Conservation (phyloP, 1,140 invertebrate species). For the Zelostemma sp. region DNA sequence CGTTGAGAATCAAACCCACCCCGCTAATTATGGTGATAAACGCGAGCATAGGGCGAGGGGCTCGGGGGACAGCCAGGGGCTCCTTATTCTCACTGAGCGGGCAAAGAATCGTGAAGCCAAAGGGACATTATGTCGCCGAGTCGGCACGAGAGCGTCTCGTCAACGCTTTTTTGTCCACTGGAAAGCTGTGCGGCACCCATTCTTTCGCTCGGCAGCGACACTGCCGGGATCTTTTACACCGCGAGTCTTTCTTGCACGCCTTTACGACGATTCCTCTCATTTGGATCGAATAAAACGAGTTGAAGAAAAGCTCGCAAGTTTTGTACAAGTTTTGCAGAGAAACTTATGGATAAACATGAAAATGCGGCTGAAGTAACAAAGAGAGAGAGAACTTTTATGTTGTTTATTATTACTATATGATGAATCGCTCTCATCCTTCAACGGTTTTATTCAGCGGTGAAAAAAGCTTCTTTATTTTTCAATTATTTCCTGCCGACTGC, state of each 20-base stretch:
- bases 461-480: no score
- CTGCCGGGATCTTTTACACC: slow-evolving; percentile 28
- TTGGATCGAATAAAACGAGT: slow-evolving; percentile 4
- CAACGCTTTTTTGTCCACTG: slow-evolving; percentile 34
- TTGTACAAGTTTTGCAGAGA: not conserved
- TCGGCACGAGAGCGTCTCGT: slow-evolving; percentile 33
- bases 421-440: no score
- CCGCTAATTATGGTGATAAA: slow-evolving; percentile 39
- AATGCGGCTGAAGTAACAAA: not conserved
- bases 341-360: not conserved
- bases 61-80: slow-evolving; percentile 3
- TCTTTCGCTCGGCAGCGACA: slow-evolving; percentile 18
- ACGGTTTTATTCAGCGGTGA: no score
- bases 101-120: slow-evolving; percentile 39
- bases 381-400: no score
- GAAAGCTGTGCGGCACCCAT: slow-evolving; percentile 29
- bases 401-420: no score
- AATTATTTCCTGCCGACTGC: no score
- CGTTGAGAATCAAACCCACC: slow-evolving; percentile 33
- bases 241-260: slow-evolving; percentile 21
- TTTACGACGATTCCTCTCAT: not conserved
- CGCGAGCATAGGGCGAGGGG: slow-evolving; percentile 16
- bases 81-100: slow-evolving; percentile 36
- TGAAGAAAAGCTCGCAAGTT: slow-evolving; percentile 1
- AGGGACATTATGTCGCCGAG: slow-evolving; percentile 47